A percentile compares a stretch with the other conserved stretches of the same genome.
These are phyloP conservation scores for Propithecus perrieri DNA, from an alignment of 2,797 vertebrate species.

Conservation along the genomic window DNA sequence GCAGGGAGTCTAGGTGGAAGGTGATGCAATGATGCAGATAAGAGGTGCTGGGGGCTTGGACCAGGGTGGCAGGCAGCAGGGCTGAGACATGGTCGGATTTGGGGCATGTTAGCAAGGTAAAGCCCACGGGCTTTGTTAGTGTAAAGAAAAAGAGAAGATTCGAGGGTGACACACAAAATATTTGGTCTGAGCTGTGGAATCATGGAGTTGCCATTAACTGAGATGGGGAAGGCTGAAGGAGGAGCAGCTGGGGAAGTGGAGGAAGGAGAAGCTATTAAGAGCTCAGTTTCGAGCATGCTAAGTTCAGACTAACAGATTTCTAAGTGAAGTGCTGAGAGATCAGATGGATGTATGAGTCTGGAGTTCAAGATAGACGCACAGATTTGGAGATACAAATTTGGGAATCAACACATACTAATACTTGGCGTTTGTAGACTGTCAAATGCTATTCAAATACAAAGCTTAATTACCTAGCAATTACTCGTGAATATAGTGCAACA, in stretches of 20 bases:
- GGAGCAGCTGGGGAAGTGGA: neutral
- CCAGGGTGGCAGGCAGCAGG: neutral
- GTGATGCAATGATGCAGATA: neutral
- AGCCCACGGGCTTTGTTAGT: neutral
- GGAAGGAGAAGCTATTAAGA: no score
- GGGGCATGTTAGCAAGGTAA: neutral
- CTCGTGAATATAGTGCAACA: neutral
- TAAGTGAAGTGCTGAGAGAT: no score
- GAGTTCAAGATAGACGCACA: no score
- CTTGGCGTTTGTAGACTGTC: neutral
- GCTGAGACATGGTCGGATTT: neutral
- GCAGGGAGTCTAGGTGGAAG: neutral
- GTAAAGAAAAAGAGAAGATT: neutral
- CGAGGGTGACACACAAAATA: neutral
- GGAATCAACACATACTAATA: neutral
- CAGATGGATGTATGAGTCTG: no score
- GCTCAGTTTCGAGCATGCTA: no score
- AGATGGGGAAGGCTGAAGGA: neutral
- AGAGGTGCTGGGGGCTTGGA: neutral
- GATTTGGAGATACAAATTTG: no score
- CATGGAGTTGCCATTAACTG: neutral
- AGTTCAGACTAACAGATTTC: no score
- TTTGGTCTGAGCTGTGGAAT: neutral
- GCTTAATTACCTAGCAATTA: neutral
- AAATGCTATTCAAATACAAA: neutral